Conservation (phyloP, 2,113 vertebrate species). For the Sceloporus tristichus region DNA sequence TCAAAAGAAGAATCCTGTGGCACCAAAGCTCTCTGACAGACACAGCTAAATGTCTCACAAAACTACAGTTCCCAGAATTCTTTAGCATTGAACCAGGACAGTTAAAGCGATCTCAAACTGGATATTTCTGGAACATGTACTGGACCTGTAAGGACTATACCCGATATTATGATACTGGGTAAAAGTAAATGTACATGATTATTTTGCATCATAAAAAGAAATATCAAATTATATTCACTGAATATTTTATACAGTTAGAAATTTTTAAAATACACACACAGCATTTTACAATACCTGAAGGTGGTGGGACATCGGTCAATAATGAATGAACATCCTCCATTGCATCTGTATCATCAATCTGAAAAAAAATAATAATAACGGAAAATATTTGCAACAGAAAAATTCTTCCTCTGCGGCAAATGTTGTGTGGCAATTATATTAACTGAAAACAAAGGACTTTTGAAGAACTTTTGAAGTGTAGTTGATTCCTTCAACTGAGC, state of each 20-base stretch:
- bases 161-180: background rate
- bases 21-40: too few species aligned
- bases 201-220: background rate
- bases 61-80: too few species aligned
- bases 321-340: slow-evolving; percentile 97
- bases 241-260: background rate
- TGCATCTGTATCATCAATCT: slow-evolving; percentile 98
- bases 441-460: background rate
- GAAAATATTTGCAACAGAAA: background rate
- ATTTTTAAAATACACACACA: background rate
- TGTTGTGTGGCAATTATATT: background rate
- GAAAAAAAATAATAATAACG: slow-evolving; percentile 20
- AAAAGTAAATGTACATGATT: background rate
- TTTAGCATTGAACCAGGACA: too few species aligned
- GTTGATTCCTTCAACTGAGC: background rate
- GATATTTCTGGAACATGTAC: too few species aligned
- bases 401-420: background rate
- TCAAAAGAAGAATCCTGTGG: too few species aligned
- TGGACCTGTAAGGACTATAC: too few species aligned
- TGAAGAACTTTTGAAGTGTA: background rate
- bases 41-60: too few species aligned
- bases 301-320: slow-evolving; percentile 89
- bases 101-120: too few species aligned
- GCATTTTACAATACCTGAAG: slow-evolving; percentile 82
- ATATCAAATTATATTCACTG: background rate